Base-by-base conservation (phyloP, 1,140 invertebrate species). In the Drosophila littoralis region DNA sequence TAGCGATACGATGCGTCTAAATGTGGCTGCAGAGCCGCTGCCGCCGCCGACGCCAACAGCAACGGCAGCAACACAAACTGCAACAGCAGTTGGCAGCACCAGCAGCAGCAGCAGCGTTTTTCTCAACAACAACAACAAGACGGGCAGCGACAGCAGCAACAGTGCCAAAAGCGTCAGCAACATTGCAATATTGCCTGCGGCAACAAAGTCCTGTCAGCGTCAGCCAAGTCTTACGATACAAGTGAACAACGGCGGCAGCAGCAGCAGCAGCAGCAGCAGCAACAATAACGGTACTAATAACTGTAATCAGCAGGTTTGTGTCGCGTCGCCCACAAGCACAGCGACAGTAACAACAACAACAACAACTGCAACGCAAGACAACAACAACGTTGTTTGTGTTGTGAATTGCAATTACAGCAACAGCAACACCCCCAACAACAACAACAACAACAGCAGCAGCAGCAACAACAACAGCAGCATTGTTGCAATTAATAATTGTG, bases 221-320 rank as follows among this genome's bases (percentile, higher is more conserved):
- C 80, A 91, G 57, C 85, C 88, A 43, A 92, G 91, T 76, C 73
- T 92, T 58, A 92, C 91, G 61, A 92, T 92, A 65, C 91, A 92
- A 76, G 91, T 92, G 57, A 92, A 92, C 64, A 72, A 54, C 45
- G 81, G 43, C 54, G n/a, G 22, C 22, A 22, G 22, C 22, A 22
- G 22, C 22, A 55, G 33, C 42, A 65, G 10, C n/a, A 57, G 28
- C 42, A 28, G 22, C 22, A 6, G 22, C 22, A 40, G 43, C 66
- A 82, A 63, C 45, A 72, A 66, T 74, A 79, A 77, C 73, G 76
- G 79, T 75, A 71, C 55, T 64, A 78, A 55, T 60, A 90, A 71
- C 82, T 67, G 74, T 69, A 81, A 77, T 86, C 59, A 77, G 42
- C 22, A 28, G 22, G 66, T 79, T 54, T 72, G 73, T 58, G 77